Base-by-base conservation (phyloP, 2,113 vertebrate genomes). In the Rattus rattus region DNA sequence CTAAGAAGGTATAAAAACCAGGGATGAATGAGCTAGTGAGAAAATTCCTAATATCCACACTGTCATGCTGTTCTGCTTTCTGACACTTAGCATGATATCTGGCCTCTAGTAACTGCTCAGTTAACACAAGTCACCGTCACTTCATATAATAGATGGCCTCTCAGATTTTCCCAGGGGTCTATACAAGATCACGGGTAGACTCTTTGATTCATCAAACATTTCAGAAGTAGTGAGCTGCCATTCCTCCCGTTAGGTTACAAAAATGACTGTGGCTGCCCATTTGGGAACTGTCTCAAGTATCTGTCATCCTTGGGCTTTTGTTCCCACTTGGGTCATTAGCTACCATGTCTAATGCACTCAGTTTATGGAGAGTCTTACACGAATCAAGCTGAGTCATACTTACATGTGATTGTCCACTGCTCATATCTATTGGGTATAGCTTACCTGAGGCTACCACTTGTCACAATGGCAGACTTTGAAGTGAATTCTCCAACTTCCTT, bases 261-360 rank as follows among this genome's bases (percentile, higher is more conserved):
- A 90, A 96, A 92, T 69, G 49, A 69, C 17, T 52, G 0, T 47
- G 81, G 47, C 72, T 94, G 90, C 56, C 75, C 16, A 96, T 80
- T 72, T 30, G 86, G 76, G 72, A 7, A 39, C 3, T 77, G 10
- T 87, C 17, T 36, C 56, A 52, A 16, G 28, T 43, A 30, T 30
- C 76, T 49, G 54, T 47, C 5, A 14, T 54, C 47, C 69, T 20
- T 77, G 17, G 19, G 7, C 92, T 22, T 19, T 36, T 76, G 43
- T 90, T 92, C 79, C 61, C 17, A 49, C 26, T 95, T 30, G 39
- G 72, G 36, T 86, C 39, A 80, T 73, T 88, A 70, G 84, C 56
- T 70, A 1, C 10, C 75, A 65, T 39, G 11, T 87, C 56, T 87
- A 90, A 73, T 77, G 87, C 13, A 39, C 20, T 86, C 54, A 77